Evolutionary conservation across 2,888 invertebrate species (phyloP).

Genomic region (Agrochola lota): DNA sequence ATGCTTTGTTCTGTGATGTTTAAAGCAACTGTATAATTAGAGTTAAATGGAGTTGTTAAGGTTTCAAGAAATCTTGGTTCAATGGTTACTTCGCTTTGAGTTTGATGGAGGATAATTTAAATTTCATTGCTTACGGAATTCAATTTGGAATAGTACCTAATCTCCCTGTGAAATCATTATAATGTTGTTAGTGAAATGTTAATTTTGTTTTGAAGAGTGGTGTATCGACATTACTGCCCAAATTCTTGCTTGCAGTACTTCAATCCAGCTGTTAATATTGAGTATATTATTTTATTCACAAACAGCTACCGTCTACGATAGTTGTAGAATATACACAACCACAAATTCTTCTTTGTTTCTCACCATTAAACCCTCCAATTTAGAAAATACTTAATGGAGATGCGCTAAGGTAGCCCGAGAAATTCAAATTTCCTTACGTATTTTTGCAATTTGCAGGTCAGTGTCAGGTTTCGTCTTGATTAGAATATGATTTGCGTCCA

Average conservation of each 20-base stretch:
- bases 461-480: too few species aligned
- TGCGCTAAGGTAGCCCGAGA: too few species aligned
- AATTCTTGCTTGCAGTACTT: too few species aligned
- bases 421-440: too few species aligned
- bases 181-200: background rate
- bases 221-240: background rate
- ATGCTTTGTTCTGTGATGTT: conserved; percentile 42
- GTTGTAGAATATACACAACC: too few species aligned
- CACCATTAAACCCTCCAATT: background rate
- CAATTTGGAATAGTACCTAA: conserved; percentile 16
- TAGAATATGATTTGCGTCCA: too few species aligned
- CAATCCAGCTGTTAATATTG: too few species aligned
- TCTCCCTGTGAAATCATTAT: background rate
- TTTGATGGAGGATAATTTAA: conserved; percentile 31
- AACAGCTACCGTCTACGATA: too few species aligned
- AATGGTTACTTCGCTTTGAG: conserved; percentile 10
- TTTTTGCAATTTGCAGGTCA: too few species aligned
- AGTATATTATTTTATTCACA: background rate
- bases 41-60: conserved; percentile 34
- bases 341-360: background rate
- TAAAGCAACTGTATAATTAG: conserved; percentile 33
- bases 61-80: conserved; percentile 16
- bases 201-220: background rate
- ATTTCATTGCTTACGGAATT: conserved; percentile 35
- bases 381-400: too few species aligned